Evolutionary conservation across 1,140 invertebrate genomes (phyloP).

Genomic region (Drosophila saltans): DNA sequence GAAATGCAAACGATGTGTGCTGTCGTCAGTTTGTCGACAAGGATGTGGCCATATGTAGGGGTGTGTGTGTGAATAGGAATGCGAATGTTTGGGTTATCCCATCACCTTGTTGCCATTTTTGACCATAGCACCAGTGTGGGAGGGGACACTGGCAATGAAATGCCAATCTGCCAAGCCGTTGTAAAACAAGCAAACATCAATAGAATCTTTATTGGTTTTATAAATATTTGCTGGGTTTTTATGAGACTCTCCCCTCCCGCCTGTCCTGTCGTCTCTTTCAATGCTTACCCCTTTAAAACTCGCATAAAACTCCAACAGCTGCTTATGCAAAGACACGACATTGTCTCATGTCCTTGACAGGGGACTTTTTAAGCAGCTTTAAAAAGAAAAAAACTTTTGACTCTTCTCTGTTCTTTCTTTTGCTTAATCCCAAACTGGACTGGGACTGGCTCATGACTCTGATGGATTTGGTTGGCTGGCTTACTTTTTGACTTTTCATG

Average conservation of each 20-base stretch:
- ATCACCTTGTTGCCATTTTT: slow-evolving; percentile 33
- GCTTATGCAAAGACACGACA: slow-evolving; percentile 62
- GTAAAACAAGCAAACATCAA: slow-evolving; percentile 70
- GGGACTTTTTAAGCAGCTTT: slow-evolving; percentile 67
- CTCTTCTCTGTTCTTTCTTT: not conserved
- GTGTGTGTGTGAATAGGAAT: not conserved
- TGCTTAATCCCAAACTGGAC: slow-evolving; percentile 17
- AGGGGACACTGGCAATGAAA: slow-evolving; percentile 56
- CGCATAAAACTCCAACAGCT: slow-evolving; percentile 9
- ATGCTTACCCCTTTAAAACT: slow-evolving; percentile 27
- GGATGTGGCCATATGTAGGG: slow-evolving; percentile 5
- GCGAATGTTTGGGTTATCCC: not conserved
- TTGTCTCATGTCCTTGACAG: slow-evolving; percentile 62
- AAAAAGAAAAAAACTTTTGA: slow-evolving; percentile 34
- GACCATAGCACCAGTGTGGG: slow-evolving; percentile 17
- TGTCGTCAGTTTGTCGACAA: slow-evolving; percentile 43
- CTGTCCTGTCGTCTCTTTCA: not conserved
- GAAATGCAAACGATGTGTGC: slow-evolving; percentile 78
- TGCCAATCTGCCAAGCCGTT: slow-evolving; percentile 53
- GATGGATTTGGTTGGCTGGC: slow-evolving; percentile 51
- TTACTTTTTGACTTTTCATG: slow-evolving; percentile 63
- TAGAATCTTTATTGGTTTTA: slow-evolving; percentile 75
- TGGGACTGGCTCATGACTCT: slow-evolving; percentile 13
- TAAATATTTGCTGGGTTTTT: slow-evolving; percentile 62
- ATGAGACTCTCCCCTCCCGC: not conserved